phyloP scores from a whole-genome alignment of 2,113 vertebrate species.

The Eublepharis macularius region DNA sequence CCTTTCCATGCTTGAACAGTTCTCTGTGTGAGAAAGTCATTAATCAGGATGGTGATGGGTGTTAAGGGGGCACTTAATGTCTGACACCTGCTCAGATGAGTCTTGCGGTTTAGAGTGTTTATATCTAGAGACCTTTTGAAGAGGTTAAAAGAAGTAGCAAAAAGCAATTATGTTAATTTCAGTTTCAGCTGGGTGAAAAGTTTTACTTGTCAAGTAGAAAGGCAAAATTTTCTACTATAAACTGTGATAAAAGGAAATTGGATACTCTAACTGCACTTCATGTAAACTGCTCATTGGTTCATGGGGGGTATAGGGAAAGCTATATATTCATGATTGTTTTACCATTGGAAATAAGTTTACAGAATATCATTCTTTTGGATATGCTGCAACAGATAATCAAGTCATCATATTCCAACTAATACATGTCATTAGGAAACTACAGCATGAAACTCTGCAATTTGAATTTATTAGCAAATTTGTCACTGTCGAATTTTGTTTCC shows the following conservation, averaged over 20 bases:
- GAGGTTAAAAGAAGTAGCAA: constrained; percentile 28
- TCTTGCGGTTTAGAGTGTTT: constrained; percentile 19
- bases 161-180: constrained; percentile 30
- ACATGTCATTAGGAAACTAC: not conserved
- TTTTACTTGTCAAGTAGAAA: constrained; percentile 9
- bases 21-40: not conserved
- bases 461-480: not conserved
- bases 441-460: not conserved
- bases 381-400: not conserved
- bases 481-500: not conserved
- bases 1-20: not conserved
- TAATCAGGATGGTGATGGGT: not conserved
- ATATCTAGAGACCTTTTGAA: constrained; percentile 30
- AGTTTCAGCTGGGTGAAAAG: constrained; percentile 10
- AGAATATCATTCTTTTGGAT: not conserved
- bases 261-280: not conserved
- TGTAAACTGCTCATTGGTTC: not conserved
- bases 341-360: not conserved
- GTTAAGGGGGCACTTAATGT: not conserved
- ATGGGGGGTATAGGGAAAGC: not conserved
- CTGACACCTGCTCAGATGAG: constrained; percentile 19
- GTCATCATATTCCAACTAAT: not conserved
- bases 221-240: not conserved
- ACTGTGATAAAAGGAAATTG: not conserved
- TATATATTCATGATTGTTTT: not conserved